Base-by-base conservation (phyloP, 2,888 invertebrate species). In the Hypena proboscidalis region DNA sequence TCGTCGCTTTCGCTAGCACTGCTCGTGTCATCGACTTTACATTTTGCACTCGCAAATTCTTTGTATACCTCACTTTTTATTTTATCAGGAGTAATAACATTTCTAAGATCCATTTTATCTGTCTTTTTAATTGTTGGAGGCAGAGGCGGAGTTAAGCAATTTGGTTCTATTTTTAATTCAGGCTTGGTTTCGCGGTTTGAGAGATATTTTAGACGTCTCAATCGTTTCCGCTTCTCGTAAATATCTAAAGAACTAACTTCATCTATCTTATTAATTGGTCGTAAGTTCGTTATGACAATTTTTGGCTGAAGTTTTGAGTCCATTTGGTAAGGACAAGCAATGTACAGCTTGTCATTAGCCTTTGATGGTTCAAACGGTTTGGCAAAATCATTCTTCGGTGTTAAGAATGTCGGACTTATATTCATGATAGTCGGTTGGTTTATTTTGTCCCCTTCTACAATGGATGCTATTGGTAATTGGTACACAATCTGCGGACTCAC, bases 191-290 rank as follows among this genome's bases (percentile, higher is more conserved):
- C 60, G 15, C 77, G 70, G 27, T 82, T 81, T 0, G 81, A 70
- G 41, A 89, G 61, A 58, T 89, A 74, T 51, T 87, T 89, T 2
- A 88, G 51, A 19, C 92, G 73, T 30, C 90, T 85, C 26, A 91
- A 56, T 35, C 90, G 83, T 59, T 89, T 87, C 43, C 89, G 75
- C 61, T 88, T 92, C 56, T 93, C 93, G 38, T 93, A 93, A 27
- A 92, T 61, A 61, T 93, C 93, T 60, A 93, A 71, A 8, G 89
- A 74, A 58, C 91, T 91, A 1, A 88, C 41, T 62, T 86, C 87
- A 8, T 90, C 87, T 22, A 68, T 20, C 63, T 77, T 80, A 7
- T 69, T 41, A 36, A 73, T 54, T 64, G 81, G 72, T 41, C 78
- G 71, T 44, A 85, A 61, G 32, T 85, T 88, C 26, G 85, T 80